These are phyloP conservation scores for Tetrax tetrax DNA, from an alignment of 2,113 vertebrate genomes.

Conservation along the genomic window DNA sequence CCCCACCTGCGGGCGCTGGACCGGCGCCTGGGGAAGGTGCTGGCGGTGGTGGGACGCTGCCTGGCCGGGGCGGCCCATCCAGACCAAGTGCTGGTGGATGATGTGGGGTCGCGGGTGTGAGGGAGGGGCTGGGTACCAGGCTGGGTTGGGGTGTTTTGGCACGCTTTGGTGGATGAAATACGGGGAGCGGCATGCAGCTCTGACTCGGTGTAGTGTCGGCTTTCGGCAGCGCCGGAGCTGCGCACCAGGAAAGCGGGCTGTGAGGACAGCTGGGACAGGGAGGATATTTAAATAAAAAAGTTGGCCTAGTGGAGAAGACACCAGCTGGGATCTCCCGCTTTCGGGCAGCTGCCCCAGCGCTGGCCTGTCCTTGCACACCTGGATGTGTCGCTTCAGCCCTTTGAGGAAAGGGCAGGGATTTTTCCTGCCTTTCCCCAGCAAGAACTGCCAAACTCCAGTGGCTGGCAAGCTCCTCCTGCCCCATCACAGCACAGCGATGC, in stretches of 20 bases:
- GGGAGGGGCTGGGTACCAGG: not conserved
- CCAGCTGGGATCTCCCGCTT: not conserved
- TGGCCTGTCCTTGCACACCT: not conserved
- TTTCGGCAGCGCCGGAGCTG: fast-evolving
- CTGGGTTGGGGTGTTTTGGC: not conserved
- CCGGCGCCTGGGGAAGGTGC: slow-evolving; percentile 68
- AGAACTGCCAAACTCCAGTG: not conserved
- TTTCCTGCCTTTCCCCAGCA: not conserved
- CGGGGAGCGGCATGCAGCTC: fast-evolving
- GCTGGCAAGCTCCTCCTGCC: not conserved
- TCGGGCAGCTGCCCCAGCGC: not conserved
- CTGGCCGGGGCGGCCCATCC: not conserved
- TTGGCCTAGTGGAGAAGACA: not conserved
- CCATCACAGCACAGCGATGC: fast-evolving
- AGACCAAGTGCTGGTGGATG: not conserved
- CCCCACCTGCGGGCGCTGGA: slow-evolving; percentile 75
- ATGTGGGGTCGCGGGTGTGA: not conserved
- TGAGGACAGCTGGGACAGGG: not conserved
- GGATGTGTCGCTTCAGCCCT: not conserved
- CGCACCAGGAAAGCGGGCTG: not conserved
- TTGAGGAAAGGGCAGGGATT: not conserved
- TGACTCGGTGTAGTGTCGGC: fast-evolving
- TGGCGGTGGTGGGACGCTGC: slow-evolving; percentile 55
- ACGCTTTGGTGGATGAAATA: fast-evolving
- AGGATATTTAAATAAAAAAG: slow-evolving; percentile 55